Percentiles rank a stretch among this genome's conserved stretches.
phyloP scores from a whole-genome alignment of 2,888 invertebrate species.

The Microplitis manilae region DNA sequence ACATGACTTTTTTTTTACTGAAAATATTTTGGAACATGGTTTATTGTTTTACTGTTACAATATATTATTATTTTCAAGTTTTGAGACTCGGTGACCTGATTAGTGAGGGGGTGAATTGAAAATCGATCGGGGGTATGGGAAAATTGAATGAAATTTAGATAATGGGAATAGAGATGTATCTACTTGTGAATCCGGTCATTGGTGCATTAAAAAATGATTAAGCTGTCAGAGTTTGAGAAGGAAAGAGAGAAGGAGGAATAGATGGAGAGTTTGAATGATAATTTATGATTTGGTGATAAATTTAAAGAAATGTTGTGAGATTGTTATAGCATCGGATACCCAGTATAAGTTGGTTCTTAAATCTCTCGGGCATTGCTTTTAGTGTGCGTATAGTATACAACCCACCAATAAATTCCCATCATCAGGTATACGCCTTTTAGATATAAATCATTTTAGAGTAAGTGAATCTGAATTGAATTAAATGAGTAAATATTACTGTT shows the following conservation, averaged over 20 bases:
- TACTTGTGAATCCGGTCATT: not conserved
- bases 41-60: not conserved
- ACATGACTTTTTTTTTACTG: slow-evolving; percentile 35
- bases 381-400: slow-evolving; percentile 53
- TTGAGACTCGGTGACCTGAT: too few species aligned
- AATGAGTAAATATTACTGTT: slow-evolving; percentile 70
- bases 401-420: slow-evolving; percentile 68
- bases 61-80: too few species aligned
- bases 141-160: too few species aligned
- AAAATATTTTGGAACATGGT: slow-evolving; percentile 38
- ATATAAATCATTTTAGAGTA: slow-evolving; percentile 63
- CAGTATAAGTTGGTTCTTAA: slow-evolving; percentile 36
- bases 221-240: not conserved
- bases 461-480: slow-evolving; percentile 70
- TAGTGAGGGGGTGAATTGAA: too few species aligned
- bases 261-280: slow-evolving; percentile 18
- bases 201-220: slow-evolving; percentile 28
- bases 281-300: slow-evolving; percentile 43
- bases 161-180: too few species aligned
- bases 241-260: not conserved
- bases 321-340: slow-evolving; percentile 21
- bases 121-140: too few species aligned
- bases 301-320: slow-evolving; percentile 33
- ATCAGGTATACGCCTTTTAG: slow-evolving; percentile 60
- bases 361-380: slow-evolving; percentile 53